Percentiles rank a stretch among this genome's conserved stretches.
These are phyloP conservation scores for Epinephelus awoara DNA, from an alignment of 2,797 vertebrate genomes.

Conservation along the genomic window DNA sequence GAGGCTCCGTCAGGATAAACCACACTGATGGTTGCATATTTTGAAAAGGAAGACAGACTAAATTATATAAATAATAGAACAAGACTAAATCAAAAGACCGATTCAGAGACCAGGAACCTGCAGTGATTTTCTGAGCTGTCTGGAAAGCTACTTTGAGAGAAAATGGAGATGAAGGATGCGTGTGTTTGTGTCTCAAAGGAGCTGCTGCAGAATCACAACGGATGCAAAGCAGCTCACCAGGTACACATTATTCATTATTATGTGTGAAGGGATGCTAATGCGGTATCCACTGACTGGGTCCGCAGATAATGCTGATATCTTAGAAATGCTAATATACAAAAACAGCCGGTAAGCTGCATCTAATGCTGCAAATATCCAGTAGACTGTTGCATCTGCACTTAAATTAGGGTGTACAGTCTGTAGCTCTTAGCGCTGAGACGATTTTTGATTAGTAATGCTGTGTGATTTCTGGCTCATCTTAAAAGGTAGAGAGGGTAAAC, in stretches of 20 bases:
- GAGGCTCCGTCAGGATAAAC: constrained; percentile 29
- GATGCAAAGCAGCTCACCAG: neutral
- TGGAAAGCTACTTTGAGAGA: neutral
- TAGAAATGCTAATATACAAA: neutral
- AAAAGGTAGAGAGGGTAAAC: neutral
- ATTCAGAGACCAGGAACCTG: neutral
- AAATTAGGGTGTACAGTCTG: neutral
- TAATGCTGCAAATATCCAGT: neutral
- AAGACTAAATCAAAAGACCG: constrained; percentile 15
- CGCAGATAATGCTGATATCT: neutral
- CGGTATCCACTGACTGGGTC: constrained; percentile 1
- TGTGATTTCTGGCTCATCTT: neutral
- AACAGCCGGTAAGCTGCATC: neutral
- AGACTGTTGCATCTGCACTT: neutral
- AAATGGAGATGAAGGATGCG: constrained; percentile 5
- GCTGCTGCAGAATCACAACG: neutral
- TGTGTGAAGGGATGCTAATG: constrained; percentile 11
- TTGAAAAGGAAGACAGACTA: neutral
- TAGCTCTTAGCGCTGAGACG: neutral
- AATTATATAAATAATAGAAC: constrained; percentile 37
- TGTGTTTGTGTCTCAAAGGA: constrained; percentile 8
- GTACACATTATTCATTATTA: constrained; percentile 20
- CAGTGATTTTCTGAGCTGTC: neutral
- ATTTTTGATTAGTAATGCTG: neutral
- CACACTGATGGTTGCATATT: constrained; percentile 6